Evolutionary conservation across 1,140 invertebrate species (phyloP).

Genomic region (Parapsyche elsis): DNA sequence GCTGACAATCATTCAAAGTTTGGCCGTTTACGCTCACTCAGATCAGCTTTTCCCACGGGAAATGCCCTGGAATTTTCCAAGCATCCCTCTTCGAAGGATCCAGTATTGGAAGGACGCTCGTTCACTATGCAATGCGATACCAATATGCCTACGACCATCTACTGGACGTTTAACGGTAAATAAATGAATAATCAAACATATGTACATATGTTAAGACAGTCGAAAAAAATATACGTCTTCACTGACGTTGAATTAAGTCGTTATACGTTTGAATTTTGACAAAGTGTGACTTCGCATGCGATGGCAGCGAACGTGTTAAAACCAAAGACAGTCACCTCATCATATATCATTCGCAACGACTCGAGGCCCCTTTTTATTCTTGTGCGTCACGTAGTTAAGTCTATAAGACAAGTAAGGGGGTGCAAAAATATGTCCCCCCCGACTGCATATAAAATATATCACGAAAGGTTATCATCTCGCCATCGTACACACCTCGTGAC

Average conservation of each 20-base stretch:
- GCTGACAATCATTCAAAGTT: neutral
- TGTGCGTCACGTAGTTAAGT: too few relatives aligned
- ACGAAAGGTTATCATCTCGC: too few relatives aligned
- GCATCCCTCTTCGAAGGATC: conserved; percentile 15
- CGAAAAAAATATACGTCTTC: too few relatives aligned
- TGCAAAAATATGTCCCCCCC: too few relatives aligned
- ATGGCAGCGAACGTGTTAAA: too few relatives aligned
- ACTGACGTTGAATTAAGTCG: too few relatives aligned
- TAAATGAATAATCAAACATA: neutral
- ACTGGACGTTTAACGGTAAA: conserved; percentile 36
- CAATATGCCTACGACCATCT: neutral
- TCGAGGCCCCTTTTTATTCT: neutral
- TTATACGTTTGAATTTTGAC: too few relatives aligned
- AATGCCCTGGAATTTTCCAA: conserved; percentile 11
- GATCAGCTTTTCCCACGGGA: conserved; percentile 25
- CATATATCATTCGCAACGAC: neutral
- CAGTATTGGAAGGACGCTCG: conserved; percentile 7
- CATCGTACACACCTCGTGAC: too few relatives aligned
- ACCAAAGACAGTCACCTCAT: too few relatives aligned
- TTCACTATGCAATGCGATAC: conserved; percentile 22
- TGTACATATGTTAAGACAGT: neutral
- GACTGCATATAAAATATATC: too few relatives aligned
- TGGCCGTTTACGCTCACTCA: neutral
- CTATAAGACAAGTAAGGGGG: too few relatives aligned
- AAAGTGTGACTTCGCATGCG: too few relatives aligned